phyloP scores from a whole-genome alignment of 2,888 invertebrate species.

The Ferrisia virgata region DNA sequence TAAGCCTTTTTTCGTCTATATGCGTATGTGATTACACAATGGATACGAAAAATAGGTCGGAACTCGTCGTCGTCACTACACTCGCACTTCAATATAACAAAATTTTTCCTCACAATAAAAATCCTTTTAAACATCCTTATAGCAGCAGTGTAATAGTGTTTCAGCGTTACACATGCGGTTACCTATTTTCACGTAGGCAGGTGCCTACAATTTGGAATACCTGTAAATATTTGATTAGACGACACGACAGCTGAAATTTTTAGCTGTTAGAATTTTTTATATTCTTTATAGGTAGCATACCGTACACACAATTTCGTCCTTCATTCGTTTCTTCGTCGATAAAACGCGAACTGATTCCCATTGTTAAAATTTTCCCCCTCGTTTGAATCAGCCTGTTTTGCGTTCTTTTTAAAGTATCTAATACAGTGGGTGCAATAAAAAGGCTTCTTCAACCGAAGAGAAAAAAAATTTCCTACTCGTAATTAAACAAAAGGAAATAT shows the following conservation, averaged over 20 bases:
- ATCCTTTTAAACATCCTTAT: neutral
- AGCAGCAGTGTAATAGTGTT: neutral
- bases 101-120: neutral
- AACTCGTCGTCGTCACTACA: neutral
- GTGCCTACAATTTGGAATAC: neutral
- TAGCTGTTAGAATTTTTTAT: neutral
- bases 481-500: neutral
- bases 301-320: neutral
- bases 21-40: neutral
- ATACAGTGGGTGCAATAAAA: neutral
- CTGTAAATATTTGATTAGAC: neutral
- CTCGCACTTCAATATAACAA: neutral
- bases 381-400: neutral
- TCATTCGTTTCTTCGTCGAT: neutral
- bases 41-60: neutral
- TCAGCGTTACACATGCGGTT: too few species aligned
- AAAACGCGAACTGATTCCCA: neutral
- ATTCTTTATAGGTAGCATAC: too few species aligned
- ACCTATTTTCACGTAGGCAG: neutral
- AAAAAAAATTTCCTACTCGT: neutral
- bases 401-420: neutral
- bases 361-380: neutral
- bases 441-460: neutral
- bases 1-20: conserved; percentile 10
- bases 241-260: neutral